Conservation (phyloP, 1,140 invertebrate genomes). For the Drosophila trapezifrons region DNA sequence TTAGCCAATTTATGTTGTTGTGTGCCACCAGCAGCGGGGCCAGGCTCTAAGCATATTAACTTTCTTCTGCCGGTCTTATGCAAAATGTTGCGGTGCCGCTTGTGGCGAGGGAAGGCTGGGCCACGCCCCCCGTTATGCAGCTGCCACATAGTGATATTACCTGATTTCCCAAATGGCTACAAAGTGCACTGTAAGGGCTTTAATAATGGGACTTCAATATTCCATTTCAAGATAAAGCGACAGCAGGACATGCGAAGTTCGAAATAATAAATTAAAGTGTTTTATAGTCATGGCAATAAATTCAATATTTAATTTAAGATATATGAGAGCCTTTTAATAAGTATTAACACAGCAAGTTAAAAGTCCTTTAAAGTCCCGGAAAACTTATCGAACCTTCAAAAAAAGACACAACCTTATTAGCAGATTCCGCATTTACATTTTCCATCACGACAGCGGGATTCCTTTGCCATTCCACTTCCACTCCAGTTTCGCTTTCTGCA, state of each 20-base stretch:
- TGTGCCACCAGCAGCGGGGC: conserved; percentile 58
- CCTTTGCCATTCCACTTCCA: neutral
- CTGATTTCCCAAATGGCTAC: conserved; percentile 34
- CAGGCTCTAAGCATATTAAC: conserved; percentile 74
- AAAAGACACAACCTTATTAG: neutral
- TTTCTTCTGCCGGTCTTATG: conserved; percentile 43
- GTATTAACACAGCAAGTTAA: neutral
- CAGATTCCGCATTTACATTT: neutral
- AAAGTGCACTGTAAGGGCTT: conserved; percentile 12
- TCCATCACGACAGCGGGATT: neutral
- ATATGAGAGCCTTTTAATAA: neutral
- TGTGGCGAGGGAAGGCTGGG: neutral
- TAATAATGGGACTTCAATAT: no score
- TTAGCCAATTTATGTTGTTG: conserved; percentile 80
- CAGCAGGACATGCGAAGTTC: neutral
- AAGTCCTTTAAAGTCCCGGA: neutral
- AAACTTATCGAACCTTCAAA: neutral
- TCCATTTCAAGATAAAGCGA: conserved; percentile 9
- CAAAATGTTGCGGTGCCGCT: conserved; percentile 19
- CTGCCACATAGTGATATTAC: conserved; percentile 14
- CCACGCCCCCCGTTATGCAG: conserved; percentile 31
- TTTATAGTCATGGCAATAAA: neutral
- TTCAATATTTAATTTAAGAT: neutral
- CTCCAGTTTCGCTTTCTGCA: conserved; percentile 5
- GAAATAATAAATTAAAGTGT: neutral